These are phyloP conservation scores for Luidia sarsii DNA, from an alignment of 53 echinoderm and acorn worm genomes.

Conservation along the genomic window DNA sequence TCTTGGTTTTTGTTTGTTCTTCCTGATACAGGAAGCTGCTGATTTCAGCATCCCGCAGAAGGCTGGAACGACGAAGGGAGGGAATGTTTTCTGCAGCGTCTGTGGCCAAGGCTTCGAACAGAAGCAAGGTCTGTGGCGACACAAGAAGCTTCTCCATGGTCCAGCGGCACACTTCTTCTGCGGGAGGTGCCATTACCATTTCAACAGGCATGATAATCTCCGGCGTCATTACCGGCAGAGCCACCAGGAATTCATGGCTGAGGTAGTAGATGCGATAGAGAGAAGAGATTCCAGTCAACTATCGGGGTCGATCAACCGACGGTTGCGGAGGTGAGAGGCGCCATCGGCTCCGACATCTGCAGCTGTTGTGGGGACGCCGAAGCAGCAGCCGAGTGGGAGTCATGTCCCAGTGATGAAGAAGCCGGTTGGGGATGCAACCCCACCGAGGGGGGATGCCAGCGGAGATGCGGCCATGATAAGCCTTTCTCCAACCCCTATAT, in stretches of 20 bases:
- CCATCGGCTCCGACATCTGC: neutral
- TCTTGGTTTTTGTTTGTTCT: neutral
- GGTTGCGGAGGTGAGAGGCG: neutral
- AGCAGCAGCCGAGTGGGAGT: neutral
- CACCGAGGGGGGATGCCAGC: neutral
- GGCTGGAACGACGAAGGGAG: neutral
- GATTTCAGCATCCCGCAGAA: neutral
- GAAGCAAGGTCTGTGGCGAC: conserved; percentile 12
- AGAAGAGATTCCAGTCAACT: neutral
- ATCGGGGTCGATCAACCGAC: neutral
- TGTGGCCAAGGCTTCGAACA: conserved; percentile 22
- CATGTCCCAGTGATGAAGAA: neutral
- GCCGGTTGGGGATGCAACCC: neutral
- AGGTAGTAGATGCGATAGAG: conserved; percentile 6
- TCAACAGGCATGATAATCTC: conserved; percentile 17
- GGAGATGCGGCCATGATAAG: conserved; percentile 11
- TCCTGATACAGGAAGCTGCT: conserved; percentile 1
- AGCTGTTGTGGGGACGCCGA: neutral
- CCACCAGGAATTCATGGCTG: neutral
- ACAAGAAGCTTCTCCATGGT: conserved; percentile 14
- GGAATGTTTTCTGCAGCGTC: neutral
- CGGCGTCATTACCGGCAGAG: neutral
- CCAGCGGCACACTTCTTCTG: neutral
- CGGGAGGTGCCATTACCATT: conserved; percentile 11
- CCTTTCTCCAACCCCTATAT: conserved; percentile 6